Percentiles rank a stretch among this genome's conserved stretches.
These are phyloP conservation scores for Tetramorium parvispinum DNA, from an alignment of 1,140 invertebrate species.

Conservation along the genomic window DNA sequence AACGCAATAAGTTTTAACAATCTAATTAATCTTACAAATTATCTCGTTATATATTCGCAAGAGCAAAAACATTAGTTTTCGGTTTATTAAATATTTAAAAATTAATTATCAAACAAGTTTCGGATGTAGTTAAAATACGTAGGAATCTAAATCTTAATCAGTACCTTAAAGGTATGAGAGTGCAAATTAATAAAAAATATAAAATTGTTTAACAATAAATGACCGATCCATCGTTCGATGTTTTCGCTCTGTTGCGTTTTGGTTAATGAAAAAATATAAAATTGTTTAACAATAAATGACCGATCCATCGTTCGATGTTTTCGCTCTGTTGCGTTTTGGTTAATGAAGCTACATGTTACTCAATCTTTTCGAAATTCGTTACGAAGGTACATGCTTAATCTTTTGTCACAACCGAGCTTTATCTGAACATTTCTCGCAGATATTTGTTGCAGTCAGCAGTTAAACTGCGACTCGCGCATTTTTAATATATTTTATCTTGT, in stretches of 20 bases:
- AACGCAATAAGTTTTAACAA: neutral
- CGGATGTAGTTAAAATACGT: too few relatives aligned
- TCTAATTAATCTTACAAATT: neutral
- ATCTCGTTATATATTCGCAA: neutral
- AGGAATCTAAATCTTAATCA: neutral
- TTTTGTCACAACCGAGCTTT: slow-evolving; percentile 8
- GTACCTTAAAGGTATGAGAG: neutral
- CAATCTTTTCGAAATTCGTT: neutral
- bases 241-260: neutral
- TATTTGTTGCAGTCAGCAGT: slow-evolving; percentile 19
- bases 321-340: neutral
- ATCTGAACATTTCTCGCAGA: neutral
- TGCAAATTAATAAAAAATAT: neutral
- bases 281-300: neutral
- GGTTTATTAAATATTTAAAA: neutral
- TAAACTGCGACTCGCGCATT: slow-evolving; percentile 18
- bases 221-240: neutral
- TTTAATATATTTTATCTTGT: slow-evolving; percentile 13
- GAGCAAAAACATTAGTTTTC: neutral
- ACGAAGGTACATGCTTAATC: slow-evolving; percentile 24
- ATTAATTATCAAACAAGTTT: neutral
- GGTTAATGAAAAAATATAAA: neutral
- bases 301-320: neutral
- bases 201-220: neutral
- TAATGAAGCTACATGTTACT: neutral